Percentiles rank a stretch among this genome's conserved stretches.
These are phyloP conservation scores for Boulengeromyrus knoepffleri DNA, from an alignment of 2,113 vertebrate genomes.

Conservation along the genomic window DNA sequence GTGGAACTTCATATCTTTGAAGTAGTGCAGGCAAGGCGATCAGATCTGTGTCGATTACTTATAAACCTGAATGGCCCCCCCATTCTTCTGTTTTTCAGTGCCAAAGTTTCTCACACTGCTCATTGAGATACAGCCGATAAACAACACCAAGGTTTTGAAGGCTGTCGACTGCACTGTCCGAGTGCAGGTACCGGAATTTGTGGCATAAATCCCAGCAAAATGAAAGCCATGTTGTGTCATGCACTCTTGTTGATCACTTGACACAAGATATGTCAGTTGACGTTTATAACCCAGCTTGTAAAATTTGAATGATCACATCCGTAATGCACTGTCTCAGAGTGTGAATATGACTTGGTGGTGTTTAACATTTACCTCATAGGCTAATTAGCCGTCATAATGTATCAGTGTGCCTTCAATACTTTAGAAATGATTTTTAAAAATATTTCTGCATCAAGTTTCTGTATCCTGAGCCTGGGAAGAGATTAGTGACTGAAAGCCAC, in stretches of 20 bases:
- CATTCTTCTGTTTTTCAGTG: slow-evolving; percentile 52
- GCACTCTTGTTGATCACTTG: neutral
- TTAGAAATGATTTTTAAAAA: slow-evolving; percentile 18
- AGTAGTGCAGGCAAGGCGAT: neutral
- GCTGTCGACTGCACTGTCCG: slow-evolving; percentile 82
- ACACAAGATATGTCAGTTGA: neutral
- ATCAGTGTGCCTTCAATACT: neutral
- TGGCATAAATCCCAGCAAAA: neutral
- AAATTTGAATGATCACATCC: neutral
- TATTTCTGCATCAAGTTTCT: slow-evolving; percentile 70
- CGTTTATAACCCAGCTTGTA: neutral
- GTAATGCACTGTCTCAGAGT: neutral
- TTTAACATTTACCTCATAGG: neutral
- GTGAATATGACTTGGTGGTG: neutral
- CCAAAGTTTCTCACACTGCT: slow-evolving; percentile 81
- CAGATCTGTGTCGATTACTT: neutral
- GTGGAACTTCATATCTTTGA: neutral
- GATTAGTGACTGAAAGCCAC: slow-evolving; percentile 61
- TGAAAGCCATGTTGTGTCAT: neutral
- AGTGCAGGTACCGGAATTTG: slow-evolving; percentile 73
- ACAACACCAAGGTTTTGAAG: slow-evolving; percentile 89
- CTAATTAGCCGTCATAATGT: neutral
- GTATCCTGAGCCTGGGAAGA: slow-evolving; percentile 57
- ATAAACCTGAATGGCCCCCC: neutral
- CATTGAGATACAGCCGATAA: slow-evolving; percentile 84